Percentiles rank a stretch among this genome's conserved stretches.
These are phyloP conservation scores for Malacosoma neustria DNA, from an alignment of 2,888 invertebrate species.

Conservation along the genomic window DNA sequence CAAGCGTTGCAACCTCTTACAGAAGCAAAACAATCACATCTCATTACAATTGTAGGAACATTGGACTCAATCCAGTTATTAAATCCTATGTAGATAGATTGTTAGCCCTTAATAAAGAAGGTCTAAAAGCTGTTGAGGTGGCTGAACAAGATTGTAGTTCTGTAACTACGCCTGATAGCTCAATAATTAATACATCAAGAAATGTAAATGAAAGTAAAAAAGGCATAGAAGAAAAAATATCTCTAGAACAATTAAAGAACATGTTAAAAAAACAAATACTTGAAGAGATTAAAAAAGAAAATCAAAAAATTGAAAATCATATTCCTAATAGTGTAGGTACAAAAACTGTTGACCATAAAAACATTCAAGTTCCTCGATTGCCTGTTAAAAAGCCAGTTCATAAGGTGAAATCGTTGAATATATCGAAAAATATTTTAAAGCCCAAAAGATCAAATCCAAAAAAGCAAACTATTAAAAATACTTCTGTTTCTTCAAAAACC, in stretches of 20 bases:
- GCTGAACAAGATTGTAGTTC: constrained; percentile 60
- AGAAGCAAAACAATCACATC: neutral
- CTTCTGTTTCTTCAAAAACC: constrained; percentile 23
- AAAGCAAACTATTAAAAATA: constrained; percentile 9
- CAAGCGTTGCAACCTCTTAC: neutral
- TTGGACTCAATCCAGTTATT: constrained; percentile 38
- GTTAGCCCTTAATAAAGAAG: constrained; percentile 47
- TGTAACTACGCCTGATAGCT: constrained; percentile 60
- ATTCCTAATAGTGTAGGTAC: constrained; percentile 2
- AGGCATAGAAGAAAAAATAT: constrained; percentile 35
- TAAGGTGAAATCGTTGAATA: constrained; percentile 60
- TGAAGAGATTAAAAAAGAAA: constrained; percentile 18
- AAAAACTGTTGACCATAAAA: constrained; percentile 4
- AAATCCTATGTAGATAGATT: constrained; percentile 56
- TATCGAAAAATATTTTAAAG: constrained; percentile 40
- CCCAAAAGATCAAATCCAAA: constrained; percentile 10
- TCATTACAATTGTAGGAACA: neutral
- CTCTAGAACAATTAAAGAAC: constrained; percentile 49
- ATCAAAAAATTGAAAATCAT: constrained; percentile 7
- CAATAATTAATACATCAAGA: constrained; percentile 48
- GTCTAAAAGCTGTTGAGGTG: constrained; percentile 52
- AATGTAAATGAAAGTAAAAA: constrained; percentile 31
- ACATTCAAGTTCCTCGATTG: constrained; percentile 13
- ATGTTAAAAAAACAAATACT: constrained; percentile 39
- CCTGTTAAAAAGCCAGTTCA: constrained; percentile 37